Evolutionary conservation across 1,140 invertebrate species (phyloP).

Genomic region (Bombus terrestris): DNA sequence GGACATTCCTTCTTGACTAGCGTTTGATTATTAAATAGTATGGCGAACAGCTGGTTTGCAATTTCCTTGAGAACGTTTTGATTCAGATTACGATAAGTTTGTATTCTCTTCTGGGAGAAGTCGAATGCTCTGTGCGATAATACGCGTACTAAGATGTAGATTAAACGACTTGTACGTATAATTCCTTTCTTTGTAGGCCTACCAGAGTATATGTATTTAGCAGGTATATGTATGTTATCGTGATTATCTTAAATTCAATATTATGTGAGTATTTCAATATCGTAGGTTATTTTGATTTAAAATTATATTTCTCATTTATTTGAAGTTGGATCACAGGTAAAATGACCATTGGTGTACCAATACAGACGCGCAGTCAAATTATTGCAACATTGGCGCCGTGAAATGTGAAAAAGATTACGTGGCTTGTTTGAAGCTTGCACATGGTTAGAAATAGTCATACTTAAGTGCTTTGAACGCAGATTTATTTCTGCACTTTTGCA

Average conservation of each 20-base stretch:
- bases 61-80: background rate
- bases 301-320: background rate
- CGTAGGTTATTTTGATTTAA: background rate
- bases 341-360: background rate
- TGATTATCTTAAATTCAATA: background rate
- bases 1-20: background rate
- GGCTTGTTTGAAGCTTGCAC: background rate
- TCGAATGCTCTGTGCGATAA: background rate
- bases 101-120: background rate
- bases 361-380: background rate
- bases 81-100: background rate
- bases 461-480: background rate
- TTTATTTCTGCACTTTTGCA: background rate
- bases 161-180: background rate
- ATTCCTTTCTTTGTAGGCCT: background rate
- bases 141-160: background rate
- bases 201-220: background rate
- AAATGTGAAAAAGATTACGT: background rate
- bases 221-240: background rate
- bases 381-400: background rate
- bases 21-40: slow-evolving; percentile 13
- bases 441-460: background rate
- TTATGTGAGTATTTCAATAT: background rate
- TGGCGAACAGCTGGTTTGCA: background rate
- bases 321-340: no score